phyloP scores from a whole-genome alignment of 2,113 vertebrate genomes.

The Corythoichthys intestinalis region DNA sequence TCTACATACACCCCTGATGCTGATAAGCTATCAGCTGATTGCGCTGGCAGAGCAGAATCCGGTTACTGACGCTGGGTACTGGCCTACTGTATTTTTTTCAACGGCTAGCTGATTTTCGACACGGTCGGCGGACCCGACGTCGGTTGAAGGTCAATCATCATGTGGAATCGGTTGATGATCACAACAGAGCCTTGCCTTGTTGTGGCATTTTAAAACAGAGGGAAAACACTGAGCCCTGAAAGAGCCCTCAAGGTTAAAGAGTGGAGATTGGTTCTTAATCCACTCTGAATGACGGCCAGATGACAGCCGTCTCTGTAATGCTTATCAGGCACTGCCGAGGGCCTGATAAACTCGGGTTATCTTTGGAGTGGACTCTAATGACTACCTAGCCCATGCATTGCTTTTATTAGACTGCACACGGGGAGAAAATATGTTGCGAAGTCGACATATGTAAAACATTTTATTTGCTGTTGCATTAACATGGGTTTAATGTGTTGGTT shows the following conservation, averaged over 20 bases:
- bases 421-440: not conserved
- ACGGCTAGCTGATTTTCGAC: slow-evolving; percentile 20
- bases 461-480: not conserved
- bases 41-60: slow-evolving; percentile 38
- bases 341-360: slow-evolving; percentile 15
- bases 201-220: slow-evolving; percentile 39
- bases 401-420: not conserved
- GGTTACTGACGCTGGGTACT: slow-evolving; percentile 30
- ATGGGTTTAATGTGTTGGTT: not conserved
- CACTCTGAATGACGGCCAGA: slow-evolving; percentile 54
- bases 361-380: slow-evolving; percentile 14
- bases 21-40: slow-evolving; percentile 59
- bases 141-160: slow-evolving; percentile 72
- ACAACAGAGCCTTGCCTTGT: slow-evolving; percentile 39
- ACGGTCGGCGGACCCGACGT: slow-evolving; percentile 37
- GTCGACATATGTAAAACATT: not conserved
- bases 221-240: slow-evolving; percentile 26
- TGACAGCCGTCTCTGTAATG: slow-evolving; percentile 55
- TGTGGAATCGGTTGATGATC: slow-evolving; percentile 60
- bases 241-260: slow-evolving; percentile 47
- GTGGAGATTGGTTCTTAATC: slow-evolving; percentile 55
- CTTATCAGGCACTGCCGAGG: slow-evolving; percentile 54
- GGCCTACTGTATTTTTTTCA: slow-evolving; percentile 15
- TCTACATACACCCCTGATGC: slow-evolving; percentile 41
- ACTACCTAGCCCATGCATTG: not conserved